phyloP scores from a whole-genome alignment of 2,113 vertebrate genomes.

The Dromas ardeola region DNA sequence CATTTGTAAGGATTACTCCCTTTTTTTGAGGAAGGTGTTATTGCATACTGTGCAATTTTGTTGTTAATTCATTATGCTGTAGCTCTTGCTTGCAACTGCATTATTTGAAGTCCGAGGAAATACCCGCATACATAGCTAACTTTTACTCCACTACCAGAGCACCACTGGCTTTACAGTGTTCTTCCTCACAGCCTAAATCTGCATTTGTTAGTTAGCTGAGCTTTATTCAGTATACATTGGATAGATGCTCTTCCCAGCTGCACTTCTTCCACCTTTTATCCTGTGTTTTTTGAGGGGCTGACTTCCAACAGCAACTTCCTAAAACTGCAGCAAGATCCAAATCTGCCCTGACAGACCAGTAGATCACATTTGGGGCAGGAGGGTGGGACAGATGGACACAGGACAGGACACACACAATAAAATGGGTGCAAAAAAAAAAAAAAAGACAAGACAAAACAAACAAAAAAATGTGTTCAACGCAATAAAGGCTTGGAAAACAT shows the following conservation, averaged over 20 bases:
- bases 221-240: not conserved
- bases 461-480: not conserved
- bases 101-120: not conserved
- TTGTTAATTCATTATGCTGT: not conserved
- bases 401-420: not conserved
- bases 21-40: not conserved
- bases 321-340: not conserved
- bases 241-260: not conserved
- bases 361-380: not conserved
- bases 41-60: not conserved
- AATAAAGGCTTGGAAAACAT: not conserved
- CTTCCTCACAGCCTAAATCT: not conserved
- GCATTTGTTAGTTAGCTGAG: not conserved
- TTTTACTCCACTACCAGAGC: not conserved
- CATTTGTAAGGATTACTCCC: not conserved
- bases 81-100: not conserved
- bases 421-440: not conserved
- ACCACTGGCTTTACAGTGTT: not conserved
- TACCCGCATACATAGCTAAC: not conserved
- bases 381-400: not conserved
- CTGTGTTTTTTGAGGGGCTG: not conserved
- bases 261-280: not conserved
- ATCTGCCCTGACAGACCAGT: not conserved
- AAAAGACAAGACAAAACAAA: not conserved
- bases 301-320: not conserved